These are phyloP conservation scores for Tachina fera DNA, from an alignment of 2,888 invertebrate genomes.

Conservation along the genomic window DNA sequence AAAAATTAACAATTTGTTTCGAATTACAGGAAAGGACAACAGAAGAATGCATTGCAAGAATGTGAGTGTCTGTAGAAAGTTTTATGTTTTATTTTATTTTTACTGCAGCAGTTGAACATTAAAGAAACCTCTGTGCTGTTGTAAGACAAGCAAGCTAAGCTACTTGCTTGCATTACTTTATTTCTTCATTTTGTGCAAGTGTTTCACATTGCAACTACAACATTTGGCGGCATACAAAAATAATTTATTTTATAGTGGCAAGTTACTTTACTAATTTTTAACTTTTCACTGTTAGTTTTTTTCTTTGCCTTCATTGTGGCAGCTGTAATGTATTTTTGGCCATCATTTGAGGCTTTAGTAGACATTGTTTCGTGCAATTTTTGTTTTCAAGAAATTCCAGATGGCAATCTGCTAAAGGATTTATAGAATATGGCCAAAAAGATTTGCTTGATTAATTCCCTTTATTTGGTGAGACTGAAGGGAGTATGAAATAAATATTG, in stretches of 20 bases:
- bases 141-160: conserved; percentile 25
- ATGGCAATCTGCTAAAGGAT: conserved; percentile 46
- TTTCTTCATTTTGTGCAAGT: neutral
- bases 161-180: conserved; percentile 2
- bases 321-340: conserved; percentile 1
- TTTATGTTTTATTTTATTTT: conserved; percentile 13
- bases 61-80: neutral
- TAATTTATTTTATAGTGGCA: conserved; percentile 49
- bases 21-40: no score
- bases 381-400: neutral
- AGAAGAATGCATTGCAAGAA: neutral
- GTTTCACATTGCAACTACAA: conserved; percentile 48
- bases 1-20: no score
- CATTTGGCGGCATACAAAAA: conserved; percentile 47
- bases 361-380: conserved; percentile 40
- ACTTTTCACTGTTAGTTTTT: neutral
- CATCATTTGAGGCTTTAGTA: conserved; percentile 15
- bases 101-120: conserved; percentile 2
- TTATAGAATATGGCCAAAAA: conserved; percentile 47
- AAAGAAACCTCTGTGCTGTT: neutral
- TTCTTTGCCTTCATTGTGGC: neutral
- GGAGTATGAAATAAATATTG: neutral
- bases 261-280: conserved; percentile 56
- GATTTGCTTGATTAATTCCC: conserved; percentile 15
- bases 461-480: neutral